phyloP scores from a whole-genome alignment of 2,113 vertebrate genomes.

The Phylloscopus trochiloides region DNA sequence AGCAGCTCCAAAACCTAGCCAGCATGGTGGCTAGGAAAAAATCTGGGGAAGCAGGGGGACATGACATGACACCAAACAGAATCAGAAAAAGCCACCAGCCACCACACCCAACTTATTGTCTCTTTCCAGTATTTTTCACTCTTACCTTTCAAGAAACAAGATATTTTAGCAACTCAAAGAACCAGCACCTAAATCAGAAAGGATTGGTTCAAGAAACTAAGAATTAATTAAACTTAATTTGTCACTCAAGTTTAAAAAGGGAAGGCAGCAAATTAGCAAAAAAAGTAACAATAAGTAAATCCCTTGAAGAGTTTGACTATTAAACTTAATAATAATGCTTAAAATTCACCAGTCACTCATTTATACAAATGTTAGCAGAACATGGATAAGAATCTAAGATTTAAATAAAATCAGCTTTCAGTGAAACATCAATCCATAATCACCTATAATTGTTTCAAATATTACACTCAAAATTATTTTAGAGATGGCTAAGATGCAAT shows the following conservation, averaged over 20 bases:
- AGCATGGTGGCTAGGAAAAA: not conserved
- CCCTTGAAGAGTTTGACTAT: not conserved
- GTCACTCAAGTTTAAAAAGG: not conserved
- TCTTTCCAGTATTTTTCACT: not conserved
- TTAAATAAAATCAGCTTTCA: conserved; percentile 15
- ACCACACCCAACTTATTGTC: not conserved
- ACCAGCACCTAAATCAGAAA: not conserved
- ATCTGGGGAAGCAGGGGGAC: accelerated
- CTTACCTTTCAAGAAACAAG: not conserved
- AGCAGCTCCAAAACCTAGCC: not conserved
- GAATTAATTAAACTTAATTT: not conserved
- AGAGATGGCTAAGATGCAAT: not conserved
- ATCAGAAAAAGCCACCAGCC: not conserved
- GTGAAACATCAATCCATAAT: not conserved
- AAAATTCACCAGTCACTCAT: not conserved
- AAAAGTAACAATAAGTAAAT: not conserved
- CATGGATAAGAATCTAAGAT: not conserved
- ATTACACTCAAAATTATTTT: not conserved
- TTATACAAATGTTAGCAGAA: not conserved
- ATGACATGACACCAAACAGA: not conserved
- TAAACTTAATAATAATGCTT: not conserved
- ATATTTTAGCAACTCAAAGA: not conserved
- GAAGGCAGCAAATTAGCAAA: not conserved
- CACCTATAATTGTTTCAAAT: conserved; percentile 7
- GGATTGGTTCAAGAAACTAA: not conserved